Conservation (phyloP, 1,140 invertebrate genomes). For the Dendrolimus punctatus region DNA sequence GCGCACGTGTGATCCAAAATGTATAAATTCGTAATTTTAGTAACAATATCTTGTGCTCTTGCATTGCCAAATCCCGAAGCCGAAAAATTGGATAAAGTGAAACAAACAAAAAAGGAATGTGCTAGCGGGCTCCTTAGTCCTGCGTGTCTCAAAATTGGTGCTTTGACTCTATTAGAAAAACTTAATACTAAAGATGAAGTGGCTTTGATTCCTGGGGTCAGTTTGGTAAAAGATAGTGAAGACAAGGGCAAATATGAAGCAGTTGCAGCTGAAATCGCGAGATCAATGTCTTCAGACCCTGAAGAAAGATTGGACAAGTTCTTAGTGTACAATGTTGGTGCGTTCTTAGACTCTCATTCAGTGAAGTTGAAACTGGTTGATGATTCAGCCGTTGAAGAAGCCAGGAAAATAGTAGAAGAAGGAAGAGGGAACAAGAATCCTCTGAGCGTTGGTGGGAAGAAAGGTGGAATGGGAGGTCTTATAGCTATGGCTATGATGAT, state of each 20-base stretch:
- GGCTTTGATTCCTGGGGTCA: constrained; percentile 78
- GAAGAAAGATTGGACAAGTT: constrained; percentile 80
- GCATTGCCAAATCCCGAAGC: constrained; percentile 22
- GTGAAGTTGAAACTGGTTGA: constrained; percentile 79
- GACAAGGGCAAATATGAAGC: constrained; percentile 72
- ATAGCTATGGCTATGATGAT: constrained; percentile 74
- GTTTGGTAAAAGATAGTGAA: constrained; percentile 76
- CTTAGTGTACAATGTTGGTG: constrained; percentile 76
- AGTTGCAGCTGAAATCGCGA: constrained; percentile 75
- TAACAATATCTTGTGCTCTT: constrained; percentile 14
- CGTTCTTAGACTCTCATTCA: constrained; percentile 78
- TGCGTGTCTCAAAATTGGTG: constrained; percentile 81
- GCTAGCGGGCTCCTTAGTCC: constrained; percentile 75
- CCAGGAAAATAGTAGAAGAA: constrained; percentile 43
- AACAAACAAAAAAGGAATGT: constrained; percentile 71
- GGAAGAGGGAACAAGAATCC: constrained; percentile 31
- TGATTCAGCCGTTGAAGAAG: constrained; percentile 71
- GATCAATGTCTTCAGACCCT: constrained; percentile 79
- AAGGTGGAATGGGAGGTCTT: constrained; percentile 70
- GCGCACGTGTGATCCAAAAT: constrained; percentile 21
- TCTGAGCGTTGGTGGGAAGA: constrained; percentile 63
- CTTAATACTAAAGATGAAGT: constrained; percentile 75
- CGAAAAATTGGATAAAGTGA: constrained; percentile 6
- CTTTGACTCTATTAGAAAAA: constrained; percentile 79
- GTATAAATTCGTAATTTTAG: constrained; percentile 14